Evolutionary conservation across 2,797 vertebrate genomes (phyloP).

Genomic region (Rhinichthys osculus): DNA sequence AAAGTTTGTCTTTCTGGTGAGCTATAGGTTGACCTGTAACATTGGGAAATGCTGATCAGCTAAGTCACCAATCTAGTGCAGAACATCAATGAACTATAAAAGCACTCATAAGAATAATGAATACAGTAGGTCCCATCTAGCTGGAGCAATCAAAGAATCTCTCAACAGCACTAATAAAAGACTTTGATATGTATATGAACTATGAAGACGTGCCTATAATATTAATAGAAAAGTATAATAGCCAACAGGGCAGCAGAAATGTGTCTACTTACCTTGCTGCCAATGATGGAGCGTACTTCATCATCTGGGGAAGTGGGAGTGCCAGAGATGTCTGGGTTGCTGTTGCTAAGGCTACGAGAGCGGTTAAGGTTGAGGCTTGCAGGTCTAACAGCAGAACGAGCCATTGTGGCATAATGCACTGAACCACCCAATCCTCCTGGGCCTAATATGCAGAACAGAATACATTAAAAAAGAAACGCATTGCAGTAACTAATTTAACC

Average conservation of each 20-base stretch:
- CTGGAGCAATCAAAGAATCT: background rate
- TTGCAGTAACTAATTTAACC: slow-evolving; percentile 15
- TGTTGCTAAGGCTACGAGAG: slow-evolving; percentile 98
- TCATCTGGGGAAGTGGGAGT: slow-evolving; percentile 97
- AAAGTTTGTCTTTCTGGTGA: slow-evolving; percentile 66
- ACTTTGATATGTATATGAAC: background rate
- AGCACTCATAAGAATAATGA: slow-evolving; percentile 1
- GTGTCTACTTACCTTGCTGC: slow-evolving; percentile 87
- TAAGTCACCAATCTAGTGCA: slow-evolving; percentile 22
- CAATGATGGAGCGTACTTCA: slow-evolving; percentile 96
- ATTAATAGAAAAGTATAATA: background rate
- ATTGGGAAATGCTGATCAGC: slow-evolving; percentile 56
- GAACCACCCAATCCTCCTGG: slow-evolving; percentile 92
- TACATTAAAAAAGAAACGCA: slow-evolving; percentile 59
- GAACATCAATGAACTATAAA: slow-evolving; percentile 29
- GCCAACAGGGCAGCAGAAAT: background rate
- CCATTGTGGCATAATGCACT: slow-evolving; percentile 98
- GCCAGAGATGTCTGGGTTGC: slow-evolving; percentile 97
- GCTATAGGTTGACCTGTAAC: slow-evolving; percentile 64
- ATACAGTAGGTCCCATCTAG: slow-evolving; percentile 8
- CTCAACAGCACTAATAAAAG: slow-evolving; percentile 1
- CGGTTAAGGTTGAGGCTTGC: slow-evolving; percentile 97
- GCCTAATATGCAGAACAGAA: slow-evolving; percentile 68
- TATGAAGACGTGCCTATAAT: background rate
- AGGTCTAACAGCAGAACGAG: slow-evolving; percentile 92